Percentiles rank a stretch among this genome's conserved stretches.
phyloP scores from a whole-genome alignment of 2,797 vertebrate genomes.

The Centropyge bicolor region DNA sequence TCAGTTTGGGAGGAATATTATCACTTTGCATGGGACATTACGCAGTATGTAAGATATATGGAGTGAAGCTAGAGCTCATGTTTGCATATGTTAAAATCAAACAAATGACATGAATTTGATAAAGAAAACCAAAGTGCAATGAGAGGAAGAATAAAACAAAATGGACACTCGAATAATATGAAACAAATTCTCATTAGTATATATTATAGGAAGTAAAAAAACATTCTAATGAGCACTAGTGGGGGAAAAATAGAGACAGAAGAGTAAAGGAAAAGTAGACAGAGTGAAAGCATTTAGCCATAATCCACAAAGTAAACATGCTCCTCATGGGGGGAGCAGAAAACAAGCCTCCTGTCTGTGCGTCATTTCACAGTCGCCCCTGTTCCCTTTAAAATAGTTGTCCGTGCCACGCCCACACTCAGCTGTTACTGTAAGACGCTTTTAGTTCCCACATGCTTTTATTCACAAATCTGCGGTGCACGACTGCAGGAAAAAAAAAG shows the following conservation, averaged over 20 bases:
- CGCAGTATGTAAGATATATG: not conserved
- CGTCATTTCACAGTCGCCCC: conserved; percentile 58
- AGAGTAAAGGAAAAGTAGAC: not conserved
- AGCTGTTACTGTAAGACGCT: conserved; percentile 70
- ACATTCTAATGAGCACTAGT: no score
- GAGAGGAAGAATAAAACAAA: not conserved
- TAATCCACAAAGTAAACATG: conserved; percentile 63
- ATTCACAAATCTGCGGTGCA: conserved; percentile 28
- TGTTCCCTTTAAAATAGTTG: conserved; percentile 72
- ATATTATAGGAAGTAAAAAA: not conserved
- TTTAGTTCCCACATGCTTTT: conserved; percentile 56
- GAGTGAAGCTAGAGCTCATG: not conserved
- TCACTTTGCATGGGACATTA: not conserved
- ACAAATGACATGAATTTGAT: not conserved
- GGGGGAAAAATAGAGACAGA: not conserved
- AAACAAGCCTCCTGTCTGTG: conserved; percentile 25
- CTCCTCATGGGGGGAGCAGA: conserved; percentile 19
- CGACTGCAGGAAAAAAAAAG: not conserved
- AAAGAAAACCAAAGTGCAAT: not conserved
- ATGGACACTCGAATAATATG: not conserved
- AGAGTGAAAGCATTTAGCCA: conserved; percentile 21
- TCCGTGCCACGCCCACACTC: conserved; percentile 77
- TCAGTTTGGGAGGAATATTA: no score
- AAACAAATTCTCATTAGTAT: not conserved
- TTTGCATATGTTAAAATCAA: not conserved